phyloP scores from a whole-genome alignment of 2,113 vertebrate genomes.

The Uria aalge region DNA sequence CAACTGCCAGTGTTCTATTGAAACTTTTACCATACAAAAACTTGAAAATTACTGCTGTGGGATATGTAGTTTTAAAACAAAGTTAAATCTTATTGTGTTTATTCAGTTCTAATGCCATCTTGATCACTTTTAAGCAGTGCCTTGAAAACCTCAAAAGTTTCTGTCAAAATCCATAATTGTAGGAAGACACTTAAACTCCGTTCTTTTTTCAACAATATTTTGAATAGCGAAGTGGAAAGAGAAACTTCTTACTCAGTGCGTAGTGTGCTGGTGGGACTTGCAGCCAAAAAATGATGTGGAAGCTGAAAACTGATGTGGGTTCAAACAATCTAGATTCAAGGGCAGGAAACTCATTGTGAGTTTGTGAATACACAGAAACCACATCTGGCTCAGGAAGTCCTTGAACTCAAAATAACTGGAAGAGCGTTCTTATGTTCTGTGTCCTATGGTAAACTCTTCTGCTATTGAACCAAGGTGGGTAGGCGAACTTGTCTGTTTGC shows the following conservation, averaged over 20 bases:
- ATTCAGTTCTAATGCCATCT: not conserved
- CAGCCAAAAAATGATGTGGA: not conserved
- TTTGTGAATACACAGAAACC: not conserved
- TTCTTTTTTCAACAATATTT: not conserved
- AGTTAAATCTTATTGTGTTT: not conserved
- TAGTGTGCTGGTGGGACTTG: not conserved
- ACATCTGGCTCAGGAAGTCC: slow-evolving; percentile 10
- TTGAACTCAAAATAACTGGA: slow-evolving; percentile 23
- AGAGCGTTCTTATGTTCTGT: not conserved
- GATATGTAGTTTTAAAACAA: not conserved
- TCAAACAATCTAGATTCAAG: not conserved
- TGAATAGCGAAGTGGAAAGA: not conserved
- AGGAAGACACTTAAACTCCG: not conserved
- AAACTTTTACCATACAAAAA: not conserved
- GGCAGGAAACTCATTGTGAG: slow-evolving; percentile 6
- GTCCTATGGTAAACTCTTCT: not conserved
- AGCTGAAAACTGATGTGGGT: not conserved
- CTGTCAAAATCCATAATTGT: not conserved
- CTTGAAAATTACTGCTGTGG: not conserved
- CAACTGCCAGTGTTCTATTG: not conserved
- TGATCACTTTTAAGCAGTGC: not conserved
- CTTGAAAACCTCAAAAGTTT: not conserved
- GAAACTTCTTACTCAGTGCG: not conserved
- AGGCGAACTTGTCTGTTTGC: not conserved
- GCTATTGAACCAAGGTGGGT: not conserved